phyloP scores from a whole-genome alignment of 2,888 invertebrate genomes.

The Cephus sareptanus region DNA sequence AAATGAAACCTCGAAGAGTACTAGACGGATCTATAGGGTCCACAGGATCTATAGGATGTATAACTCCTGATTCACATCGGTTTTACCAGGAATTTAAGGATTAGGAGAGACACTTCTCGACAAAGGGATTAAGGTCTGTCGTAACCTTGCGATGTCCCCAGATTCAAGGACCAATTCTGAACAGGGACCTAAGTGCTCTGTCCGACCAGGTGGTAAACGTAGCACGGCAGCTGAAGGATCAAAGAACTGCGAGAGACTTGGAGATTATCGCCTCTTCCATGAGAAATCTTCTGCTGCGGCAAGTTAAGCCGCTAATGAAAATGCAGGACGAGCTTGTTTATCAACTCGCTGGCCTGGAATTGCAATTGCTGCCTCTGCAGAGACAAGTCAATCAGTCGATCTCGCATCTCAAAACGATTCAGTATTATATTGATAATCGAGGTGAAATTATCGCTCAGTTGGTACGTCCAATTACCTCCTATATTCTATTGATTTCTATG shows the following conservation, averaged over 20 bases:
- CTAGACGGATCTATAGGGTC: neutral
- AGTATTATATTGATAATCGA: conserved; percentile 80
- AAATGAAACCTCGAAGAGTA: neutral
- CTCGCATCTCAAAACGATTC: conserved; percentile 80
- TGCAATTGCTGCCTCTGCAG: conserved; percentile 78
- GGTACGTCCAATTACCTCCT: conserved; percentile 64
- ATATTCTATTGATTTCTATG: neutral
- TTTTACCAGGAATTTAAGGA: neutral
- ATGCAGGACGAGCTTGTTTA: conserved; percentile 79
- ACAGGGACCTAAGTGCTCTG: conserved; percentile 73
- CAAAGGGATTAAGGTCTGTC: conserved; percentile 37
- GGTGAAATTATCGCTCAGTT: conserved; percentile 77
- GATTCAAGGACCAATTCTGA: conserved; percentile 73
- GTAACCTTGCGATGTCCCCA: conserved; percentile 57
- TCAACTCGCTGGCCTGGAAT: conserved; percentile 80
- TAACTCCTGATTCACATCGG: neutral
- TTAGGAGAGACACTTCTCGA: neutral
- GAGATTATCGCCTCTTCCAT: conserved; percentile 77
- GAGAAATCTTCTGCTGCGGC: conserved; percentile 73
- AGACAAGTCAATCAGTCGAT: conserved; percentile 79
- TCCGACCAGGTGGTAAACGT: conserved; percentile 76
- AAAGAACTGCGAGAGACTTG: conserved; percentile 77
- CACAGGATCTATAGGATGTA: neutral
- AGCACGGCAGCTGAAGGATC: conserved; percentile 76
- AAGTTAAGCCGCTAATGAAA: conserved; percentile 77